Evolutionary conservation across 2,113 vertebrate species (phyloP).

Genomic region (Eira barbara): DNA sequence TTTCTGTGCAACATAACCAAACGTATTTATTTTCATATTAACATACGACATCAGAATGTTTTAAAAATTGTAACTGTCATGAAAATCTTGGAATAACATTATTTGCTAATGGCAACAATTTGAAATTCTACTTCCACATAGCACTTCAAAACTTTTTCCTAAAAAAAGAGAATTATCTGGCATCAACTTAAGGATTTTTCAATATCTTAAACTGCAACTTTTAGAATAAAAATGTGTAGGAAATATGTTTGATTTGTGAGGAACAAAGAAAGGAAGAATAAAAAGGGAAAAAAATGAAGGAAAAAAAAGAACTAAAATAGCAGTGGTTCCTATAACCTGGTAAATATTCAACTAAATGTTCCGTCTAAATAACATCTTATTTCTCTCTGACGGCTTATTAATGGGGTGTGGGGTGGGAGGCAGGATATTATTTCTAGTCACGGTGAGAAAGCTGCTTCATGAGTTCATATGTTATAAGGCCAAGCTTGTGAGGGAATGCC

Average conservation of each 20-base stretch:
- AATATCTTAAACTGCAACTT: constrained; percentile 16
- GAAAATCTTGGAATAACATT: neutral
- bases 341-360: constrained; percentile 45
- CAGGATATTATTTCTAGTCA: constrained; percentile 79
- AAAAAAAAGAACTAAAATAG: constrained; percentile 45
- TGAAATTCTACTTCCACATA: constrained; percentile 38
- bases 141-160: neutral
- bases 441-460: constrained; percentile 92
- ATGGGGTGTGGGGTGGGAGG: neutral
- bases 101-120: neutral
- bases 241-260: constrained; percentile 48
- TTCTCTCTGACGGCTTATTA: neutral
- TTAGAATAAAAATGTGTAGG: constrained; percentile 32
- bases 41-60: neutral
- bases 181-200: constrained; percentile 26
- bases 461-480: constrained; percentile 94
- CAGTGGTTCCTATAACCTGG: constrained; percentile 48
- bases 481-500: constrained; percentile 92
- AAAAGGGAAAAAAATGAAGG: neutral
- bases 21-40: neutral
- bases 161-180: neutral
- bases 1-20: neutral
- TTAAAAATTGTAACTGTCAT: neutral
- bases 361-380: neutral
- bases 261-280: neutral